Evolutionary conservation across 2,113 vertebrate species (phyloP).

Genomic region (Ophiodon elongatus): DNA sequence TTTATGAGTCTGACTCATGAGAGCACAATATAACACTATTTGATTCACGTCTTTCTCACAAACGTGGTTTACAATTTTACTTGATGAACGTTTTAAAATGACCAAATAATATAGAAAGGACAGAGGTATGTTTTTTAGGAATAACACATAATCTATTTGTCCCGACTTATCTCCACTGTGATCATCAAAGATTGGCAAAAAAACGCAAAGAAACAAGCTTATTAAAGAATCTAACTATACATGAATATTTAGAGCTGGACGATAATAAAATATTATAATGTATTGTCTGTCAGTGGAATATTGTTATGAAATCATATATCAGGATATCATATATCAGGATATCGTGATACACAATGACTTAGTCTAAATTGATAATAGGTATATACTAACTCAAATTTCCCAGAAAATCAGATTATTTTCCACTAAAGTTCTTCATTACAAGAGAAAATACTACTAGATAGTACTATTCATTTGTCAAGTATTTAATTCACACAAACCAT

Average conservation of each 20-base stretch:
- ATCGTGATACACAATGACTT: background rate
- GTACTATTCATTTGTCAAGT: background rate
- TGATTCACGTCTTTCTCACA: slow-evolving; percentile 2
- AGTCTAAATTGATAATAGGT: background rate
- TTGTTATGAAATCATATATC: background rate
- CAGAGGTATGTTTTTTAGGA: background rate
- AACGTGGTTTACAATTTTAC: background rate
- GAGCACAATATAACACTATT: background rate
- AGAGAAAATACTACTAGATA: background rate
- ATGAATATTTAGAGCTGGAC: background rate
- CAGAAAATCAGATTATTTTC: background rate
- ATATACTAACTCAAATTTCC: background rate
- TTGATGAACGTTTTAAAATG: background rate
- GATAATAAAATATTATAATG: background rate
- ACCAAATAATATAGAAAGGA: background rate
- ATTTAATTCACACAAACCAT: background rate
- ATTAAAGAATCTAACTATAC: background rate
- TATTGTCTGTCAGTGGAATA: background rate
- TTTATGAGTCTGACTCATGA: background rate
- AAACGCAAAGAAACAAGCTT: background rate
- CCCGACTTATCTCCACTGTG: background rate
- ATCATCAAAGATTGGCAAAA: background rate
- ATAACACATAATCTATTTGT: background rate
- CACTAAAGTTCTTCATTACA: background rate
- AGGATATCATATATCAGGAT: background rate